Evolutionary conservation across 2,888 invertebrate species (phyloP), one percentile per base, ranked within the genome.

Genomic region (Leptarthrus brevirostris): DNA sequence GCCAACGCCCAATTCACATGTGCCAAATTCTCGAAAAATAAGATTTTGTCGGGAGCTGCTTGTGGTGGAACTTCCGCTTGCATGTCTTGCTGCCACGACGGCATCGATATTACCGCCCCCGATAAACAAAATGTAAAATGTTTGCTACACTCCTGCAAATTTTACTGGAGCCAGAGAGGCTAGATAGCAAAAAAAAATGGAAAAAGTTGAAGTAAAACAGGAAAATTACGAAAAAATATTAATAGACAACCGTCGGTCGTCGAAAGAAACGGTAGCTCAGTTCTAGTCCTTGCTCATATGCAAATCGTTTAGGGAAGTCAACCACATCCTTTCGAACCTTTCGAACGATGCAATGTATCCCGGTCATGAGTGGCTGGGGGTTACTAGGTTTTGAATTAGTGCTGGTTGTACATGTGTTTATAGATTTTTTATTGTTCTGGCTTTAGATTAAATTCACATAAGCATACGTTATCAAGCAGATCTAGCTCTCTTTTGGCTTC

Each of bases 211-310:
- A 36, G 20, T 58, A 66, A 14, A 24, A 66, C 64, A 66, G 47
- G 47, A 66, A 66, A 66, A 66, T 66, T 47, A 66, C 44, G 64
- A 24, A 66, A 30, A 47, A 66, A 61, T 40, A 22, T 40, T 36
- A 61, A 61, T 40, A 61, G 20, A 61, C 36, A 40, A 36, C 34
- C 20, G 16, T 20, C 12, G 14, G n/a, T n/a, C n/a, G n/a, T n/a
- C n/a, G n/a, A n/a, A n/a, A n/a, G n/a, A n/a, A 5, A 26, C 20
- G 20, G 40, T 40, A 6, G n/a, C n/a, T n/a, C n/a, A 18, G 10
- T 14, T 16, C 47, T 64, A 44, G n/a, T 14, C n/a, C 14, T 64
- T 22, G 16, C 40, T 61, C 30, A 56, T 34, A 56, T 56, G 18
- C 14, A 26, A 56, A 56, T n/a, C 30, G 18, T 30, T 18, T 24